phyloP scores from a whole-genome alignment of 2,113 vertebrate genomes.

The Manacus vitellinus region DNA sequence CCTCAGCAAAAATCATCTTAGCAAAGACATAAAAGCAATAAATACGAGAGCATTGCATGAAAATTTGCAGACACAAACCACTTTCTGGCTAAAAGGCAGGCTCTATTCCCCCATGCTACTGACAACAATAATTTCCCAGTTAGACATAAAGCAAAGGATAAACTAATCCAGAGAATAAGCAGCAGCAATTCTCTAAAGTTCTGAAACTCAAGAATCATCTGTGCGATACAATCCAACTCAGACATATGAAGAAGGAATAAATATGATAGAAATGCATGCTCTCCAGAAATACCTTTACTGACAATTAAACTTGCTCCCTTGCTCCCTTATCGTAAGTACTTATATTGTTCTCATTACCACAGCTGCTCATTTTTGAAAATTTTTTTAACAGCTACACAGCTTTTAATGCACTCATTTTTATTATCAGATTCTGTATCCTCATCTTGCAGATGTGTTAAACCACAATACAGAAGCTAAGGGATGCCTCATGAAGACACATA shows the following conservation, averaged over 20 bases:
- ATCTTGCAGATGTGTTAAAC: neutral
- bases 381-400: neutral
- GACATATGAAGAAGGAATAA: neutral
- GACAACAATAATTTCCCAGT: neutral
- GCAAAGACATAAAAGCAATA: conserved; percentile 3
- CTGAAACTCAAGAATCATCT: neutral
- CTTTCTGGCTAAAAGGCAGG: neutral
- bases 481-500: neutral
- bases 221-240: neutral
- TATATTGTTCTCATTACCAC: neutral
- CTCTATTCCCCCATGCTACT: neutral
- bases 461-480: neutral
- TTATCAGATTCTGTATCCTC: neutral
- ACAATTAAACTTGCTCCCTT: neutral
- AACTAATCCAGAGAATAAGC: neutral
- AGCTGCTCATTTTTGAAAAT: neutral
- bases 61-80: neutral
- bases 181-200: neutral
- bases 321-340: neutral
- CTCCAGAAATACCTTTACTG: neutral
- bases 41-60: neutral
- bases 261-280: neutral
- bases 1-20: neutral
- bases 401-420: neutral
- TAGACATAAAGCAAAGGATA: neutral